phyloP scores from a whole-genome alignment of 2,888 invertebrate species.

The Galerucella calmariensis region DNA sequence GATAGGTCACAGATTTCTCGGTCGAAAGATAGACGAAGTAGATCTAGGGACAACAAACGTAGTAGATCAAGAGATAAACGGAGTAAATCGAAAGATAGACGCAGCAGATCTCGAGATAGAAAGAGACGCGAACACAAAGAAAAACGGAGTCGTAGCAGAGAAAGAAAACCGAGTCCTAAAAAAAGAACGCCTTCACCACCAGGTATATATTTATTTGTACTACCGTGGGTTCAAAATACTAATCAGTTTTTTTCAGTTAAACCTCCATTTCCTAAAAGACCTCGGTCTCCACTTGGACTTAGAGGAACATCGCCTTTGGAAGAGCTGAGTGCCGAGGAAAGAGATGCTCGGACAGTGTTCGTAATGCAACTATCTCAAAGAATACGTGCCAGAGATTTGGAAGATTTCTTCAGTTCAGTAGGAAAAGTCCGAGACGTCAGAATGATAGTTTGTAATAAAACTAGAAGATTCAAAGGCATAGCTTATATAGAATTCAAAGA shows the following conservation, averaged over 20 bases:
- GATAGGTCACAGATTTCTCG: slow-evolving; percentile 52
- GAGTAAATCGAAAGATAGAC: slow-evolving; percentile 63
- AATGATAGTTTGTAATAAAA: slow-evolving; percentile 98
- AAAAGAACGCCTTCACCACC: slow-evolving; percentile 50
- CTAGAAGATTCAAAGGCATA: slow-evolving; percentile 97
- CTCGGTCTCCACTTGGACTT: slow-evolving; percentile 55
- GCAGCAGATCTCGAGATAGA: slow-evolving; percentile 55
- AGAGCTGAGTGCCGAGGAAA: slow-evolving; percentile 93
- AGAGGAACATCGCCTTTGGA: slow-evolving; percentile 72
- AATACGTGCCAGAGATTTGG: slow-evolving; percentile 92
- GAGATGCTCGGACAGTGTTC: slow-evolving; percentile 98
- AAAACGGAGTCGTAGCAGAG: slow-evolving; percentile 48
- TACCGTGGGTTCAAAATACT: neutral
- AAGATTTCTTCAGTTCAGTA: slow-evolving; percentile 98
- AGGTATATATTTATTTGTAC: slow-evolving; percentile 22
- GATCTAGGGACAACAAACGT: slow-evolving; percentile 14
- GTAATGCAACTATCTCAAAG: slow-evolving; percentile 98
- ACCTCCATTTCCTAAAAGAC: slow-evolving; percentile 42
- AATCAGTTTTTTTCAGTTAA: slow-evolving; percentile 18
- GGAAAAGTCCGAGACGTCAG: slow-evolving; percentile 98
- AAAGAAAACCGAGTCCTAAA: slow-evolving; percentile 47
- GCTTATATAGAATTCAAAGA: slow-evolving; percentile 99
- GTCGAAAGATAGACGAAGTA: slow-evolving; percentile 51
- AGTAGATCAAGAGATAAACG: slow-evolving; percentile 49
- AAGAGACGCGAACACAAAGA: slow-evolving; percentile 34